phyloP scores from a whole-genome alignment of 2,888 invertebrate genomes.

The Meloe dianella region DNA sequence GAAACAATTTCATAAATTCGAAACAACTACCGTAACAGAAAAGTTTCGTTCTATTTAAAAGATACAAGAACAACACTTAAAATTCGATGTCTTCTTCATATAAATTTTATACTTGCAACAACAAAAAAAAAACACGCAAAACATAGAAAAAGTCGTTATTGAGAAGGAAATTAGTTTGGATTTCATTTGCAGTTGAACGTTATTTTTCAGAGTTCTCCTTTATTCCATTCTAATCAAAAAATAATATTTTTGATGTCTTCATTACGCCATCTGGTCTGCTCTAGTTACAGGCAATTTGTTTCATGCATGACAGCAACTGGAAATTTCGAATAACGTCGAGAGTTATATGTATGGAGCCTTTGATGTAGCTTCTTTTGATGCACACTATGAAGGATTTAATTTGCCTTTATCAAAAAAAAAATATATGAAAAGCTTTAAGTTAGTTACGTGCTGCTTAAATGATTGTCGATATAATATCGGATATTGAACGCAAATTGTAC shows the following conservation, averaged over 20 bases:
- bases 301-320: constrained; percentile 17
- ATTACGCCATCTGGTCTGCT: constrained; percentile 2
- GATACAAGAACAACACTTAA: background rate
- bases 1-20: constrained; percentile 24
- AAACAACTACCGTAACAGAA: constrained; percentile 7
- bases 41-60: background rate
- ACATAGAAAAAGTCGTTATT: background rate
- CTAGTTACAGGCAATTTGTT: constrained; percentile 18
- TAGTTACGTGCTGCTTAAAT: constrained; percentile 12
- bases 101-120: background rate
- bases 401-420: constrained; percentile 23
- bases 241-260: constrained; percentile 13
- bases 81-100: background rate
- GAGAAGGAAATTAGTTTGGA: constrained; percentile 7
- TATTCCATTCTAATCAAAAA: background rate
- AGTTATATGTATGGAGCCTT: constrained; percentile 13
- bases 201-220: constrained; percentile 1
- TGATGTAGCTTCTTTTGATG: constrained; percentile 21
- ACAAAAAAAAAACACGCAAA: no score
- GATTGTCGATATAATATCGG: constrained; percentile 15
- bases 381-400: constrained; percentile 21
- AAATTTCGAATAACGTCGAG: constrained; percentile 15
- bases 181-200: constrained; percentile 14
- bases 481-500: constrained; percentile 33
- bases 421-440: constrained; percentile 8